Conservation (phyloP, 2,888 invertebrate genomes). For the Galerucella nymphaeae region DNA sequence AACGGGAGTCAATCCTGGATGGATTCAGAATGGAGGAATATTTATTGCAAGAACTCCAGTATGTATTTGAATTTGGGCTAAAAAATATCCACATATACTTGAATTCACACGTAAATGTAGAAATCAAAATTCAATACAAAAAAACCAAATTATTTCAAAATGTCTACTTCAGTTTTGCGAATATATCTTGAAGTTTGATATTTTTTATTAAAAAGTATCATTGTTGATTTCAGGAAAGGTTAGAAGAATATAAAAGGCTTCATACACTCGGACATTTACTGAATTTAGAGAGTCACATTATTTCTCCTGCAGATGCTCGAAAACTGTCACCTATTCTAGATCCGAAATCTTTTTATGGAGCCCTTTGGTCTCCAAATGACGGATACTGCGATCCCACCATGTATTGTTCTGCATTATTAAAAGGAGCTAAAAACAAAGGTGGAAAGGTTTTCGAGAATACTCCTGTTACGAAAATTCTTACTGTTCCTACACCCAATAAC, state of each 20-base stretch:
- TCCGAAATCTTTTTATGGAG: constrained; percentile 78
- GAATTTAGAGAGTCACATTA: constrained; percentile 79
- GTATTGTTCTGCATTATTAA: constrained; percentile 79
- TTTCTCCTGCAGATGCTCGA: constrained; percentile 79
- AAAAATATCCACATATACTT: too few species aligned
- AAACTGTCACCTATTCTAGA: constrained; percentile 83
- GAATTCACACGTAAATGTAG: too few species aligned
- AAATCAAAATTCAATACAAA: too few species aligned
- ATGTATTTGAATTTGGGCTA: constrained; percentile 41
- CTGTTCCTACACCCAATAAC: constrained; percentile 70
- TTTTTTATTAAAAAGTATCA: background rate
- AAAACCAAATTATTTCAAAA: too few species aligned
- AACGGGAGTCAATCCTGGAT: constrained; percentile 85
- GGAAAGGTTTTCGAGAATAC: constrained; percentile 78
- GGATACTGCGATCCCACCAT: constrained; percentile 88
- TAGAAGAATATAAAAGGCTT: constrained; percentile 86
- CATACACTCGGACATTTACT: constrained; percentile 83
- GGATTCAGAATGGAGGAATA: constrained; percentile 90
- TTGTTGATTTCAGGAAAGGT: constrained; percentile 69
- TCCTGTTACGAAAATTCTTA: constrained; percentile 77
- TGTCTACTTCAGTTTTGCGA: too few species aligned
- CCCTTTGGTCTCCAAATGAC: constrained; percentile 83
- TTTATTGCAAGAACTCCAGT: constrained; percentile 83
- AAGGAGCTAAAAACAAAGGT: constrained; percentile 66
- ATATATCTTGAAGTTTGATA: background rate